Conservation (phyloP, 2,888 invertebrate genomes). For the Hypselothyrea guttata region DNA sequence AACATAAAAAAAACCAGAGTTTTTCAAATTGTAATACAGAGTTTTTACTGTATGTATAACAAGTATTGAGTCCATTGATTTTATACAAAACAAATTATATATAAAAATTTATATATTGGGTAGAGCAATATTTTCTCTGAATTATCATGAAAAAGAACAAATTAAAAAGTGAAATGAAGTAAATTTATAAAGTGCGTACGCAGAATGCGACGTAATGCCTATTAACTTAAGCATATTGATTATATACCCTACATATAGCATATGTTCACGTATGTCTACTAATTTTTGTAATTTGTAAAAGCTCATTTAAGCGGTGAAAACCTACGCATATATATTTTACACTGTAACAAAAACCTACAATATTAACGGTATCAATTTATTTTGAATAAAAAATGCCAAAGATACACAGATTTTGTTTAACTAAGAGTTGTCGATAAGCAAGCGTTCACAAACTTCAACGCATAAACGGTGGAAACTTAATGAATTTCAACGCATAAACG, state of each 20-base stretch:
- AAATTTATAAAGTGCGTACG: slow-evolving; percentile 26
- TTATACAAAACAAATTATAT: slow-evolving; percentile 28
- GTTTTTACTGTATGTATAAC: slow-evolving; percentile 23
- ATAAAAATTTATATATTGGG: slow-evolving; percentile 49
- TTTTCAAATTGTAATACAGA: slow-evolving; percentile 32
- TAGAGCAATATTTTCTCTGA: slow-evolving; percentile 55
- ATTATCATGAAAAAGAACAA: slow-evolving; percentile 27
- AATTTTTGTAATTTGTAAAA: slow-evolving; percentile 59
- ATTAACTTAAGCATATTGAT: slow-evolving; percentile 63
- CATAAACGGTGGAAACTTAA: no score
- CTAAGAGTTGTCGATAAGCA: no score
- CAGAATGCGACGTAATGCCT: slow-evolving; percentile 61
- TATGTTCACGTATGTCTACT: slow-evolving; percentile 52
- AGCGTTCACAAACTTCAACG: no score
- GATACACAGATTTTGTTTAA: slow-evolving; percentile 44
- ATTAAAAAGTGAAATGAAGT: slow-evolving; percentile 1
- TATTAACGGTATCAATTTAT: slow-evolving; percentile 69
- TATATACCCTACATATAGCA: slow-evolving; percentile 41
- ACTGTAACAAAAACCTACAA: slow-evolving; percentile 51
- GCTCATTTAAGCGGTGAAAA: slow-evolving; percentile 56
- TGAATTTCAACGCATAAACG: slow-evolving; percentile 4
- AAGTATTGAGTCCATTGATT: slow-evolving; percentile 48
- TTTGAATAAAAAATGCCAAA: slow-evolving; percentile 79
- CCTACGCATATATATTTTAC: slow-evolving; percentile 57
- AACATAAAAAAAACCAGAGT: slow-evolving; percentile 30